A percentile compares a stretch with the other conserved stretches of the same genome.
These are phyloP conservation scores for Brachypterus glaber DNA, from an alignment of 2,888 invertebrate genomes.

Conservation along the genomic window DNA sequence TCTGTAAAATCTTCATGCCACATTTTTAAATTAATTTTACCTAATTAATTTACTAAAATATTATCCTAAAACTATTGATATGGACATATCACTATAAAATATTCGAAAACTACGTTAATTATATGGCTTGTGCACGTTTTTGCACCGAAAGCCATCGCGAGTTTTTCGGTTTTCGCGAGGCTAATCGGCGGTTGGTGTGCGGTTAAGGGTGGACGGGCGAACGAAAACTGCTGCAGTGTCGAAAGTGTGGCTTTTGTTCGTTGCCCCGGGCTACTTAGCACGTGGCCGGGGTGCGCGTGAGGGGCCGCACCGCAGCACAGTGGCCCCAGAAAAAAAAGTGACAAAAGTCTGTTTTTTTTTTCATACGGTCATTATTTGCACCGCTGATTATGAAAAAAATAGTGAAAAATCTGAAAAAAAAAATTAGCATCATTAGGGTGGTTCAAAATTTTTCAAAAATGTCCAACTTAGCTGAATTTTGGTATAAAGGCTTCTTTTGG, in stretches of 20 bases:
- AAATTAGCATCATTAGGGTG: too few species aligned
- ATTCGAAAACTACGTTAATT: not conserved
- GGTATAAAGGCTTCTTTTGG: too few species aligned
- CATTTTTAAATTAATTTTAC: conserved; percentile 39
- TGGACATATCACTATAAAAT: conserved; percentile 1
- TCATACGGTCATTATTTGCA: too few species aligned
- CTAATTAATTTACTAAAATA: conserved; percentile 4
- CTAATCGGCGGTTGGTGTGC: conserved; percentile 4
- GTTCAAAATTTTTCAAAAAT: too few species aligned
- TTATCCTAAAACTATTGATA: conserved; percentile 2
- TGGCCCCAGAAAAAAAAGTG: too few species aligned
- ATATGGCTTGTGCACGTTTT: not conserved
- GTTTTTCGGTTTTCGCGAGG: not conserved
- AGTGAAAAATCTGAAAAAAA: too few species aligned
- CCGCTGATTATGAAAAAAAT: too few species aligned
- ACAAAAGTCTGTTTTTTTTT: too few species aligned
- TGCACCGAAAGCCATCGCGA: not conserved
- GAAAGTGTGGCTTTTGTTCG: conserved; percentile 24
- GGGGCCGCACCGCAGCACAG: too few species aligned
- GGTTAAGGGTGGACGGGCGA: conserved; percentile 9
- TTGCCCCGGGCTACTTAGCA: conserved; percentile 31
- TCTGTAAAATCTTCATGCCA: conserved; percentile 64
- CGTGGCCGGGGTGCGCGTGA: conserved; percentile 17
- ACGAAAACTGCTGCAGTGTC: conserved; percentile 22
- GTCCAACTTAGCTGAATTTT: too few species aligned